Percentiles rank a stretch among this genome's conserved stretches.
phyloP scores from a whole-genome alignment of 2,113 vertebrate species.

The Passer domesticus region DNA sequence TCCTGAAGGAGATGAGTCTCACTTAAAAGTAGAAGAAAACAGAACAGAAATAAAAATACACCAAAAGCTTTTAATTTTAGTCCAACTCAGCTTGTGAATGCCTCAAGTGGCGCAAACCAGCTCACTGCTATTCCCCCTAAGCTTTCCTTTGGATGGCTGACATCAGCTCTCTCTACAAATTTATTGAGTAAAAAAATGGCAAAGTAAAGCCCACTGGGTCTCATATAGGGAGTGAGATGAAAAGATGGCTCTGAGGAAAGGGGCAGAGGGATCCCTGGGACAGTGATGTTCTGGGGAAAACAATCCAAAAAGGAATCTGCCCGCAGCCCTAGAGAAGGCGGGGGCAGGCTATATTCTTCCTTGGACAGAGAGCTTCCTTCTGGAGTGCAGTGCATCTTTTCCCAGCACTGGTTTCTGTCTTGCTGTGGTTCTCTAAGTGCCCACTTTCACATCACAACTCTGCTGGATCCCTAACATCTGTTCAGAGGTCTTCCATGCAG shows the following conservation, averaged over 20 bases:
- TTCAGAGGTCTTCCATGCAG: background rate
- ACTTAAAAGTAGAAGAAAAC: constrained; percentile 13
- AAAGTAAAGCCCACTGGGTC: background rate
- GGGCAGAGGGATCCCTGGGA: background rate
- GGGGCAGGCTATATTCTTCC: background rate
- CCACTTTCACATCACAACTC: background rate
- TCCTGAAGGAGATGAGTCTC: background rate
- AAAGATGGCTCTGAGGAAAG: background rate
- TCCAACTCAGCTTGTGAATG: background rate
- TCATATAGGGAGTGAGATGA: background rate
- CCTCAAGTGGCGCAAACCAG: background rate
- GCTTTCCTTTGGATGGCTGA: background rate
- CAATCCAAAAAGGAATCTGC: background rate
- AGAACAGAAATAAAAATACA: constrained; percentile 36
- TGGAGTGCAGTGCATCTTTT: background rate
- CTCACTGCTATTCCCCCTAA: background rate
- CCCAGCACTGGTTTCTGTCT: background rate
- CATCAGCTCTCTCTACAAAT: background rate
- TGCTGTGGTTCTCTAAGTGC: background rate
- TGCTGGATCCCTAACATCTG: background rate
- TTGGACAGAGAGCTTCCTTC: background rate
- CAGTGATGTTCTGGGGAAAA: background rate
- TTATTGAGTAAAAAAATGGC: background rate
- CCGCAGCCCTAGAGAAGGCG: background rate
- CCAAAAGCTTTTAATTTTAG: constrained; percentile 24